Evolutionary conservation across 2,113 vertebrate species (phyloP).

Genomic region (Aepyceros melampus): DNA sequence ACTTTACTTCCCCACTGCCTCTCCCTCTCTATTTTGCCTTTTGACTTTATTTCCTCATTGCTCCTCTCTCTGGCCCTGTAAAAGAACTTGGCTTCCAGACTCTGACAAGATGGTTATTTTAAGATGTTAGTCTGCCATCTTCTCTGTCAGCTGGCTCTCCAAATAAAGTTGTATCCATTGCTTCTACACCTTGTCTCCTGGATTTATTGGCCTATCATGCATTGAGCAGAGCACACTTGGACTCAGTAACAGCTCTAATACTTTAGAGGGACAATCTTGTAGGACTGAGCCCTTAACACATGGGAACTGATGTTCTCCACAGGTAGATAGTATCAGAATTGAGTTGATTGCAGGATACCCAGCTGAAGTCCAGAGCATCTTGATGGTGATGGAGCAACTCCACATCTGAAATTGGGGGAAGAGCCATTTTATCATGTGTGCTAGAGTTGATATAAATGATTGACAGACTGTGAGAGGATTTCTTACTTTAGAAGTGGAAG

Average conservation of each 20-base stretch:
- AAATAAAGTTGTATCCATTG: background rate
- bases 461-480: background rate
- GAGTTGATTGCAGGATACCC: background rate
- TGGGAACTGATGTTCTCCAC: background rate
- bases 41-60: background rate
- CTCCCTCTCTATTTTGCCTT: background rate
- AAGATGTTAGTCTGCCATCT: background rate
- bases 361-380: background rate
- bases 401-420: background rate
- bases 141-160: background rate
- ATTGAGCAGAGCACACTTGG: background rate
- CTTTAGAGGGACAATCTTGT: background rate
- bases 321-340: background rate
- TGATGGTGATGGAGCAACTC: background rate
- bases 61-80: background rate
- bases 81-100: background rate
- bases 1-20: background rate
- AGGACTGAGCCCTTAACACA: background rate
- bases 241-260: background rate
- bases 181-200: background rate
- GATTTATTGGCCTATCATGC: background rate
- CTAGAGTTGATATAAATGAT: background rate
- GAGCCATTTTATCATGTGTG: background rate
- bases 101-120: background rate
- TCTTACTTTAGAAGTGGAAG: background rate